Evolutionary conservation across 2,888 invertebrate species (phyloP).

Genomic region (Balanococcus diminutus): DNA sequence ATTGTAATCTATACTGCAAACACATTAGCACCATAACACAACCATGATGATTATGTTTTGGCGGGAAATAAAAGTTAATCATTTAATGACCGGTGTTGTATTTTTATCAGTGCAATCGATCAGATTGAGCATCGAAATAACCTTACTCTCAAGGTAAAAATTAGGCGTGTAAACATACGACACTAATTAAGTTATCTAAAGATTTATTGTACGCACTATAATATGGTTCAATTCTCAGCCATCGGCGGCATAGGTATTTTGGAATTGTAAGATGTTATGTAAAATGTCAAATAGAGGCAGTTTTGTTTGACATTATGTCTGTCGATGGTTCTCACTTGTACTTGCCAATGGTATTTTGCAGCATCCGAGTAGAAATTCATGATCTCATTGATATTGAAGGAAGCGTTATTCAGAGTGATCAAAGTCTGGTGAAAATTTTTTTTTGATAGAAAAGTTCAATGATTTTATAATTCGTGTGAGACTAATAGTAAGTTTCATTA

Average conservation of each 20-base stretch:
- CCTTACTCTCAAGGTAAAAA: not conserved
- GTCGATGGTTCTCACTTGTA: not conserved
- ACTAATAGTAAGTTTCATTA: too few relatives aligned
- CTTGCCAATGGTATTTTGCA: slow-evolving; percentile 8
- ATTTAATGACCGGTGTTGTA: not conserved
- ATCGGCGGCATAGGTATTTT: not conserved
- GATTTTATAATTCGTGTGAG: too few relatives aligned
- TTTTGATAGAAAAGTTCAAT: not conserved
- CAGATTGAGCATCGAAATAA: not conserved
- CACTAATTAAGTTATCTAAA: not conserved
- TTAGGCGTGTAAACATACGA: not conserved
- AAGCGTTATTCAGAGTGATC: not conserved
- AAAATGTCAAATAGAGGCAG: slow-evolving; percentile 17
- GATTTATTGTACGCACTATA: not conserved
- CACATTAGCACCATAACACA: not conserved
- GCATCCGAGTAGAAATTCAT: slow-evolving; percentile 16
- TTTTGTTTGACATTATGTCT: not conserved
- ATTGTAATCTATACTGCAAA: too few relatives aligned
- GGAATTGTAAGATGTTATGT: not conserved
- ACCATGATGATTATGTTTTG: not conserved
- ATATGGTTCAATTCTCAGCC: not conserved
- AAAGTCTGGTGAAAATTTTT: not conserved
- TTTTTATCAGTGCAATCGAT: not conserved
- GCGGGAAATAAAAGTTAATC: not conserved
- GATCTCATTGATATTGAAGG: not conserved